phyloP scores from a whole-genome alignment of 2,113 vertebrate species.

The Ciconia stormi region DNA sequence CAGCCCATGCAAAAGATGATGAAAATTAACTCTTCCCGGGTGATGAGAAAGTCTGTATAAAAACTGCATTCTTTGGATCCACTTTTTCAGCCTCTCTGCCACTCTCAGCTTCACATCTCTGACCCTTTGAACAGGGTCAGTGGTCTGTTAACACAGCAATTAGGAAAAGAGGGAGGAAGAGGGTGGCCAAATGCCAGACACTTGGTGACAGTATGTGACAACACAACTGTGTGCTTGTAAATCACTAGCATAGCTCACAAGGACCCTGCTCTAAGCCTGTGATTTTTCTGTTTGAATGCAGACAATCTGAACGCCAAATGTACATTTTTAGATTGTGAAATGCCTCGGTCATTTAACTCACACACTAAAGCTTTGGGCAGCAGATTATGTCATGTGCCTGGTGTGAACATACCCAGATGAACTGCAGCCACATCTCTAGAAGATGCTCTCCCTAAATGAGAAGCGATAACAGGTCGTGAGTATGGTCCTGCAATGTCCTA shows the following conservation, averaged over 20 bases:
- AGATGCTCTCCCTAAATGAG: background rate
- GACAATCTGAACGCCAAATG: background rate
- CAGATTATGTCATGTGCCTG: background rate
- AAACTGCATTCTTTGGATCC: accelerated
- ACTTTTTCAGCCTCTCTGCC: background rate
- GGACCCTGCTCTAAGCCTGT: background rate
- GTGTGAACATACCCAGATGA: background rate
- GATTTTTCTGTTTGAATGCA: background rate
- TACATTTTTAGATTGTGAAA: background rate
- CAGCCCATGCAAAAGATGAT: background rate
- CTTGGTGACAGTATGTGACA: background rate
- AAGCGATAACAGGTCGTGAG: background rate
- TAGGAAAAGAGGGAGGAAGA: background rate
- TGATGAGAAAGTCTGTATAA: background rate
- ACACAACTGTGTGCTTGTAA: background rate
- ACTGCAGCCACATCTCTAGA: background rate
- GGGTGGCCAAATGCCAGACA: background rate
- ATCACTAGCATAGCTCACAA: background rate
- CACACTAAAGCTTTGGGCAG: background rate
- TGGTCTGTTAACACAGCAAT: background rate
- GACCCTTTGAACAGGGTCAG: background rate
- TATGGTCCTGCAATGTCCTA: background rate
- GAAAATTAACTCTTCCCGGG: background rate
- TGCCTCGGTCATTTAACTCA: background rate
- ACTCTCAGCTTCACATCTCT: background rate